Conservation (phyloP, 2,888 invertebrate species). For the Tenodera sinensis region DNA sequence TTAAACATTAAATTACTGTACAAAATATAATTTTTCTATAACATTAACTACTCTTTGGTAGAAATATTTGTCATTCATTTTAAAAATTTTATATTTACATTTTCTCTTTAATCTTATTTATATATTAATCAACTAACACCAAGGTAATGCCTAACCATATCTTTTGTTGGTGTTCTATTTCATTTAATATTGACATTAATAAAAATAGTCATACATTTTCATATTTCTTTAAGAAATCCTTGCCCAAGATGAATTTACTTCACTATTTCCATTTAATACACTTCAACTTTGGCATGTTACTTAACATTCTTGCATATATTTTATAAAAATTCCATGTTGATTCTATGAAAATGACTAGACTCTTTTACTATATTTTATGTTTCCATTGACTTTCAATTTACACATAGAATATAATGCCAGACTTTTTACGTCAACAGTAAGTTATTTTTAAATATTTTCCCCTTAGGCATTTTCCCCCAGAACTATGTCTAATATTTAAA, state of each 20-base stretch:
- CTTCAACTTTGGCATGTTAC: background rate
- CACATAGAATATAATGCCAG: background rate
- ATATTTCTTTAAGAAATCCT: background rate
- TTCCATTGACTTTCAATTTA: background rate
- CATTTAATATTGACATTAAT: background rate
- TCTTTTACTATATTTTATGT: background rate
- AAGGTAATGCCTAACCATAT: background rate
- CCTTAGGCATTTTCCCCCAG: background rate
- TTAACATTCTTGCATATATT: background rate
- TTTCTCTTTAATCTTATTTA: background rate
- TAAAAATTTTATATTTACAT: background rate
- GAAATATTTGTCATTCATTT: background rate
- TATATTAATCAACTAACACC: background rate
- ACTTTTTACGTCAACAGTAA: background rate
- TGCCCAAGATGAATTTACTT: background rate
- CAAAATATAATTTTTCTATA: constrained; percentile 5
- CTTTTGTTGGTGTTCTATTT: background rate
- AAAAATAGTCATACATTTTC: background rate
- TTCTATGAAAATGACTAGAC: background rate
- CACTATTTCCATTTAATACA: background rate
- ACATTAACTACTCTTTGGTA: constrained; percentile 10
- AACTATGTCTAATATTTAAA: background rate
- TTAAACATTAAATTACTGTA: background rate
- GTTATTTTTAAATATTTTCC: background rate
- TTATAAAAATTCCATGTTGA: background rate